Evolutionary conservation across 2,797 vertebrate genomes (phyloP), one percentile per base, ranked within the genome.

Genomic region (Sebastes goodei): DNA sequence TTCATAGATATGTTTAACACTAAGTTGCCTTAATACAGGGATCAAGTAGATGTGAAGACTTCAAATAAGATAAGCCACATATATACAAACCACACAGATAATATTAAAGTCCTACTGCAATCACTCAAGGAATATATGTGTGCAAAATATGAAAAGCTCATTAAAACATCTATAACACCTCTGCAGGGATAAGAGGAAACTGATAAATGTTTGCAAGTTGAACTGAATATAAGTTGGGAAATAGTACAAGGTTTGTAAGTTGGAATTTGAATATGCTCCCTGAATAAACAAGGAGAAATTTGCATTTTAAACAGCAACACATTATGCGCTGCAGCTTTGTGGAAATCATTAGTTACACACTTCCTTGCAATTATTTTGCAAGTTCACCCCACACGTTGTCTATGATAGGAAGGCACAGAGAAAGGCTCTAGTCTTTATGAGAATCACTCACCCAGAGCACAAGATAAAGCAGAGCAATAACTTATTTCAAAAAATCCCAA

Each of bases 331-430:
- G 84, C 88, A 87, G 93, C 91, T 94, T 94, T 91, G 92, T 87
- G 92, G 87, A 95, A 94, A 93, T 94, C 93, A 95, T 96, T 95
- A 95, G 92, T 91, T 90, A 86, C 91, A 92, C 93, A 89, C 91
- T 93, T 94, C 89, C 92, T 89, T 68, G 88, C 93, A 95, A 95
- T 95, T 93, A 94, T 93, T 94, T 91, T 86, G 86, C 82, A 78
- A 92, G 91, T 93, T 93, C 90, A 88, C 85, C 89, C 88, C 87
- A 93, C 92, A 88, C 84, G 71, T 88, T 72, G 91, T 68, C 83
- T 84, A 87, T 88, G 93, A 92, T 94, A 94, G 92, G 91, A 95
- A 91, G 79, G 81, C 90, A 88, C 73, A 86, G 84, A 90, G 87
- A 88, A 91, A 82, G 86, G 89, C 92, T 87, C 81, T 73, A 83